These are phyloP conservation scores for Eurystomus glaucurus DNA, from an alignment of 2,797 vertebrate genomes.

Conservation along the genomic window DNA sequence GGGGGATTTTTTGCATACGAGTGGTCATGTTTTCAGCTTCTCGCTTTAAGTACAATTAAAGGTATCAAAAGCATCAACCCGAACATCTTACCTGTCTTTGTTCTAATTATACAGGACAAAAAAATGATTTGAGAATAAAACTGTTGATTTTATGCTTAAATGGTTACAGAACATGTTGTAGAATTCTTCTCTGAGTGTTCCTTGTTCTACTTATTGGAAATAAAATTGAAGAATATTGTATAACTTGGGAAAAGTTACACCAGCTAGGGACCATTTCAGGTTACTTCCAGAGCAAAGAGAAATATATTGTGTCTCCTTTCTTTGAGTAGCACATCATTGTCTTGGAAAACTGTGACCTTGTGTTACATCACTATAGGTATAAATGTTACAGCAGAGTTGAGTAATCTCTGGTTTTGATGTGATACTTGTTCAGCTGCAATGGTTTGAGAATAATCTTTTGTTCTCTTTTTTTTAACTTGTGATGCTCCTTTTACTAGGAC, in stretches of 20 bases:
- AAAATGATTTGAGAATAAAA: not conserved
- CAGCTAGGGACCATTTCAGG: not conserved
- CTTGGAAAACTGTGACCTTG: not conserved
- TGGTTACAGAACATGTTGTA: not conserved
- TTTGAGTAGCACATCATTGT: not conserved
- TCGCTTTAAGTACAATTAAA: not conserved
- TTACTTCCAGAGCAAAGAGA: not conserved
- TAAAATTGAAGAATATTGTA: not conserved
- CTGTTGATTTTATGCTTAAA: not conserved
- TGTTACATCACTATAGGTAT: not conserved
- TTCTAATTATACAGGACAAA: not conserved
- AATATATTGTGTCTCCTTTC: not conserved
- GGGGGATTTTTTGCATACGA: accelerated
- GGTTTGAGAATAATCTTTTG: not conserved
- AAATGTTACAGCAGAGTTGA: not conserved
- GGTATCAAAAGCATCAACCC: not conserved
- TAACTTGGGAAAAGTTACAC: not conserved
- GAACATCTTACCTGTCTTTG: not conserved
- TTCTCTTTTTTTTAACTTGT: not conserved
- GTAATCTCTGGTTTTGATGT: not conserved
- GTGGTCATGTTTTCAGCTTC: not conserved
- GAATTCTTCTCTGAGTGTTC: not conserved
- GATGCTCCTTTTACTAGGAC: not conserved
- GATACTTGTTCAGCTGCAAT: not conserved
- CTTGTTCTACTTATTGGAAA: not conserved